Evolutionary conservation across 2,113 vertebrate species (phyloP).

Genomic region (Azemiops feae): DNA sequence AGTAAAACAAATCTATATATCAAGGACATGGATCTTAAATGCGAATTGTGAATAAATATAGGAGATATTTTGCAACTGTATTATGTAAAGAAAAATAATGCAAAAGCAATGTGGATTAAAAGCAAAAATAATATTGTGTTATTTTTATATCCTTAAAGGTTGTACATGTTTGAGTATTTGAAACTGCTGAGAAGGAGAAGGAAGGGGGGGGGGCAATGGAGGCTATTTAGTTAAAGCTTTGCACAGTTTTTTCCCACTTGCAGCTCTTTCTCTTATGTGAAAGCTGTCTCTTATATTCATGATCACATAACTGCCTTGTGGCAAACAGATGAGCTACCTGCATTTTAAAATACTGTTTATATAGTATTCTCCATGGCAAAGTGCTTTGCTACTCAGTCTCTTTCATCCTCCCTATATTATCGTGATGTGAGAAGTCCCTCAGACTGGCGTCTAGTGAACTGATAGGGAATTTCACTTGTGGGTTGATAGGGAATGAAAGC

Average conservation of each 20-base stretch:
- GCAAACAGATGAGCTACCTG: neutral
- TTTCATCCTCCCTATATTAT: neutral
- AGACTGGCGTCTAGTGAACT: neutral
- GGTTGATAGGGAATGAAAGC: neutral
- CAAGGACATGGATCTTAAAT: slow-evolving; percentile 9
- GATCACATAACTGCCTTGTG: neutral
- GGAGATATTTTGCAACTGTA: neutral
- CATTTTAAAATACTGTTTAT: neutral
- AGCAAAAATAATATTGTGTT: slow-evolving; percentile 7
- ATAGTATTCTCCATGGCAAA: neutral
- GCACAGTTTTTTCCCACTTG: slow-evolving; percentile 25
- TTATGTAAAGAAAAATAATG: neutral
- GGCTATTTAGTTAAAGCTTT: neutral
- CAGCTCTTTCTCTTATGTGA: neutral
- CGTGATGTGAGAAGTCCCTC: neutral
- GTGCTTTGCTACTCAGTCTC: neutral
- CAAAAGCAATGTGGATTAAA: fast-evolving
- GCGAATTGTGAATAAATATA: fast-evolving
- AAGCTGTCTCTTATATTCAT: neutral
- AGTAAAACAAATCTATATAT: slow-evolving; percentile 21
- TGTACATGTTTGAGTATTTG: slow-evolving; percentile 18
- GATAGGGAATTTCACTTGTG: neutral
- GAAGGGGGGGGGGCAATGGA: neutral
- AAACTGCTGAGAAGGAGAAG: neutral
- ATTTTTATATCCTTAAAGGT: slow-evolving; percentile 16